These are phyloP conservation scores for Austrofundulus limnaeus DNA, from an alignment of 2,113 vertebrate genomes.

Conservation along the genomic window DNA sequence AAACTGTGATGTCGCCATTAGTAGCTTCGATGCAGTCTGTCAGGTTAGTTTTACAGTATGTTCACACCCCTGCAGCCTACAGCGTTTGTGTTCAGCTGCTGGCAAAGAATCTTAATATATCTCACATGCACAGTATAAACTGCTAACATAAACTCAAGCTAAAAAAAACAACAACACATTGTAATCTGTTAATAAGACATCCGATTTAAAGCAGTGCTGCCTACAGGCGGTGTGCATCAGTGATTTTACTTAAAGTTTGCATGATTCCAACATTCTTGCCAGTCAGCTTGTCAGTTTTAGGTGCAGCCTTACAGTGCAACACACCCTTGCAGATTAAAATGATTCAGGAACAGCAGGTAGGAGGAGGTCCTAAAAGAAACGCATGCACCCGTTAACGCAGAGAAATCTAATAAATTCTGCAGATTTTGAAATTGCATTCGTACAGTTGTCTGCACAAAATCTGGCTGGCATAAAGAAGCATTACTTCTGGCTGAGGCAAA, in stretches of 20 bases:
- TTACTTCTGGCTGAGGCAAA: conserved; percentile 11
- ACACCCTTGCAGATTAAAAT: conserved; percentile 2
- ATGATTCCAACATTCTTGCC: neutral
- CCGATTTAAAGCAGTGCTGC: neutral
- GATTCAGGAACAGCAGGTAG: neutral
- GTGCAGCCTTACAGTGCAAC: neutral
- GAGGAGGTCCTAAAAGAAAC: neutral
- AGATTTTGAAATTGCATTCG: neutral
- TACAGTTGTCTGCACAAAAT: neutral
- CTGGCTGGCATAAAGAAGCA: neutral
- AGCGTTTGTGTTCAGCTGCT: conserved; percentile 32
- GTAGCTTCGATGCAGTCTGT: conserved; percentile 22
- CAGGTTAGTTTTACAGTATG: conserved; percentile 16
- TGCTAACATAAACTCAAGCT: neutral
- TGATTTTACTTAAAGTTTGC: neutral
- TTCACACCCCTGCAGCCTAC: conserved; percentile 16
- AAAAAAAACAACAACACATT: neutral
- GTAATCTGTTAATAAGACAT: neutral
- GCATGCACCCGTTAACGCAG: neutral
- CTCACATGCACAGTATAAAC: conserved; percentile 4
- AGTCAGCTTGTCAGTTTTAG: conserved; percentile 10
- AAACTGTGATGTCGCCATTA: conserved; percentile 17
- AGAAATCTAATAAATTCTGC: conserved; percentile 2
- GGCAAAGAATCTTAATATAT: conserved; percentile 11
- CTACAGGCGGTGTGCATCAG: neutral